phyloP scores from a whole-genome alignment of 1,140 invertebrate species.

The Zaprionus kolodkinae region DNA sequence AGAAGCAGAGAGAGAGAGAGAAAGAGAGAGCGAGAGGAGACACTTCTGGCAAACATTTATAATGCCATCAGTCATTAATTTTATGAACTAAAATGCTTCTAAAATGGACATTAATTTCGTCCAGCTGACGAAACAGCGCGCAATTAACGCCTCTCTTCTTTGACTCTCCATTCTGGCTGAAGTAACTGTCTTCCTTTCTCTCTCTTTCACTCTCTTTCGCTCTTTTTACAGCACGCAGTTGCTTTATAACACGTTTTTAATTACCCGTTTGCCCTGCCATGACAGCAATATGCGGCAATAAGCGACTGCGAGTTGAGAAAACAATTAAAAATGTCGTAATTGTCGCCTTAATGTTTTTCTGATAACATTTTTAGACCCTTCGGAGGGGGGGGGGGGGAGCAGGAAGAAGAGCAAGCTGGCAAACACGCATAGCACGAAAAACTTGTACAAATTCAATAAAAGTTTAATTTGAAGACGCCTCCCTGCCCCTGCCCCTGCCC shows the following conservation, averaged over 20 bases:
- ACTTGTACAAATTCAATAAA: slow-evolving; percentile 56
- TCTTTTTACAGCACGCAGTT: slow-evolving; percentile 19
- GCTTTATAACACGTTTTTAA: slow-evolving; percentile 74
- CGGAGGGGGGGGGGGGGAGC: no score
- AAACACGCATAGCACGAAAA: slow-evolving; percentile 54
- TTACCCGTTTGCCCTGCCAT: slow-evolving; percentile 64
- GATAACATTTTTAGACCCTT: slow-evolving; percentile 65
- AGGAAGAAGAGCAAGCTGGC: slow-evolving; percentile 6
- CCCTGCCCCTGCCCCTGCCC: no score
- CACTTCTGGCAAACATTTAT: slow-evolving; percentile 51
- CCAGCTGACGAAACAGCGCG: slow-evolving; percentile 41
- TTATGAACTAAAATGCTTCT: slow-evolving; percentile 59
- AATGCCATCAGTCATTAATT: slow-evolving; percentile 69
- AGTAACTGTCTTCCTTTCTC: not conserved
- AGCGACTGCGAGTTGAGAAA: slow-evolving; percentile 63
- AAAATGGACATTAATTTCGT: slow-evolving; percentile 65
- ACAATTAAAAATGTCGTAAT: slow-evolving; percentile 80
- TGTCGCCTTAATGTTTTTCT: slow-evolving; percentile 79
- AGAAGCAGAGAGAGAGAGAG: not conserved
- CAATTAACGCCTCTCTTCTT: slow-evolving; percentile 61
- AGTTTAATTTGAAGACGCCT: slow-evolving; percentile 61
- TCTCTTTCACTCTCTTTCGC: not conserved
- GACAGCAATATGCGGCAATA: slow-evolving; percentile 43
- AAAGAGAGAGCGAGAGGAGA: not conserved
- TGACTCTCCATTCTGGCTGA: not conserved